Evolutionary conservation across 2,113 vertebrate species (phyloP), one percentile per base, ranked within the genome.

Genomic region (Eudorcas thomsonii): DNA sequence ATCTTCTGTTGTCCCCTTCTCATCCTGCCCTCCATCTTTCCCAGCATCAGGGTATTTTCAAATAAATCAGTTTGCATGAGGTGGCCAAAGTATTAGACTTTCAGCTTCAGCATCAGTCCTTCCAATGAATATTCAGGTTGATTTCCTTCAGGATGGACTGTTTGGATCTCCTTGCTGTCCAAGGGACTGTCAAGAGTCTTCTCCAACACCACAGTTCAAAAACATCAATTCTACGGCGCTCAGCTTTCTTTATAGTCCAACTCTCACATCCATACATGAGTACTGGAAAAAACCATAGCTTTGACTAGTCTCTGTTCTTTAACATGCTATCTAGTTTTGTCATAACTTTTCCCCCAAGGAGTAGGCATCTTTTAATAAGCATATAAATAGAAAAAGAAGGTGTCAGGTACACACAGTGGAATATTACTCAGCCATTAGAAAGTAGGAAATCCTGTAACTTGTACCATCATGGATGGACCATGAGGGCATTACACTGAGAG

Each of bases 211-310:
- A 71, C 4, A 71, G 67, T 36, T 23, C 10, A 36, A 36, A 71
- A 39, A 21, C n/a, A 71, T 71, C n/a, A 39, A 12, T 39, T 39
- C n/a, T 71, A 39, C 0, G 0, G n/a, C 0, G 0, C n/a, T 71
- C 67, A 71, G n/a, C 67, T 71, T 71, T 39, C 19, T 71, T 71
- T 23, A 39, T 23, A 71, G 67, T 71, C n/a, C 67, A 71, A 71
- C 5, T 21, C 19, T 71, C 19, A 36, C n/a, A 71, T 36, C 19
- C 19, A 71, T 71, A 23, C 2, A 23, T 71, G 67, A 71, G 9
- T 23, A 71, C n/a, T 21, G n/a, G 67, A 23, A 23, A 71, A 71
- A 71, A 71, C n/a, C 67, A 71, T 39, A 39, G n/a, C 67, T 23
- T 71, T 71, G n/a, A 71, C 67, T 39, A 71, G 67, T 71, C n/a